phyloP scores from a whole-genome alignment of 2,113 vertebrate genomes.

The Seriola quinqueradiata region DNA sequence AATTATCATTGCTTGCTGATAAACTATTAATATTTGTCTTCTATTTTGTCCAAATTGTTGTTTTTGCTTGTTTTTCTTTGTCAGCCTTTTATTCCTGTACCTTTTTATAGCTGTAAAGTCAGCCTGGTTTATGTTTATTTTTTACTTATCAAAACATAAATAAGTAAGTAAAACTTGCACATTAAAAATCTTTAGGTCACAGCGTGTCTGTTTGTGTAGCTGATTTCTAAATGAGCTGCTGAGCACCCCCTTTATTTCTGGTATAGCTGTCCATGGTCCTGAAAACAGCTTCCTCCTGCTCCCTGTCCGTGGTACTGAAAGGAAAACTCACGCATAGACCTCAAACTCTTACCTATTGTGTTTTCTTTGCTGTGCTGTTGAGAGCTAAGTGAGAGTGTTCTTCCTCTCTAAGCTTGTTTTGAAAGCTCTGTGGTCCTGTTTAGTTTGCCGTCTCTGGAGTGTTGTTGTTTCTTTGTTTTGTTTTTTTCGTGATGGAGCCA shows the following conservation, averaged over 20 bases:
- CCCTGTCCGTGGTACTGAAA: conserved; percentile 56
- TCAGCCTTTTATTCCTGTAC: too few relatives aligned
- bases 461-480: neutral
- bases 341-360: neutral
- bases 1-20: too few relatives aligned
- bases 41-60: too few relatives aligned
- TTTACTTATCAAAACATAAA: too few relatives aligned
- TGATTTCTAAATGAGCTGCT: neutral
- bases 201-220: neutral
- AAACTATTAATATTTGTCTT: too few relatives aligned
- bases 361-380: neutral
- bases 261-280: conserved; percentile 68
- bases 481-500: neutral
- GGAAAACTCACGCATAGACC: neutral
- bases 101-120: too few relatives aligned
- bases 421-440: neutral
- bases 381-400: neutral
- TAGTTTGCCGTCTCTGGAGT: neutral
- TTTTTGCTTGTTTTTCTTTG: neutral
- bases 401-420: neutral
- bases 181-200: neutral
- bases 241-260: neutral
- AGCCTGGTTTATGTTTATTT: too few relatives aligned
- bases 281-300: neutral
- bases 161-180: too few relatives aligned